Evolutionary conservation across 2,113 vertebrate species (phyloP).

Genomic region (Xiphophorus hellerii): DNA sequence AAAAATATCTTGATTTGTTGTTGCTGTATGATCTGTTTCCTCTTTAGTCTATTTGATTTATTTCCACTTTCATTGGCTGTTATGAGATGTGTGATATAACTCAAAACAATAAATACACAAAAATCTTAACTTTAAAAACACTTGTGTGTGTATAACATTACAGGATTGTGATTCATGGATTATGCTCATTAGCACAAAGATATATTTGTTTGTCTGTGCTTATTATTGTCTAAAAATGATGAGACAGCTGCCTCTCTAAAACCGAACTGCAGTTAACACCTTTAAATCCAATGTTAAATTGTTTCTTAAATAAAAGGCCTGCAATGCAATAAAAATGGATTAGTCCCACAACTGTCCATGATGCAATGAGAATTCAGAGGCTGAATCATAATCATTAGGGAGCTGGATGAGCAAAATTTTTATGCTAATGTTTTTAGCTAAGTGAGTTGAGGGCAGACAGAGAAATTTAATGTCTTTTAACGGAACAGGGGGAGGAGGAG

Average conservation of each 20-base stretch:
- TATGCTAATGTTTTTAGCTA: conserved; percentile 45
- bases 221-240: conserved; percentile 24
- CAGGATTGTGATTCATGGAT: background rate
- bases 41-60: no score
- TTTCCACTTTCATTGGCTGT: background rate
- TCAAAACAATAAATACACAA: background rate
- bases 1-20: background rate
- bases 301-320: conserved; percentile 69
- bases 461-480: conserved; percentile 21
- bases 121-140: background rate
- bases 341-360: conserved; percentile 68
- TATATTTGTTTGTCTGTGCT: conserved; percentile 15
- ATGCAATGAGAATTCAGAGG: conserved; percentile 43
- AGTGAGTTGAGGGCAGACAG: background rate
- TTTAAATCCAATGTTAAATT: conserved; percentile 70
- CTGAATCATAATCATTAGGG: conserved; percentile 46
- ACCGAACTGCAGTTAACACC: conserved; percentile 69
- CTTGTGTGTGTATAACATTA: background rate
- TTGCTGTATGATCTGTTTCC: background rate
- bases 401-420: conserved; percentile 12
- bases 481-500: background rate
- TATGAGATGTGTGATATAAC: background rate
- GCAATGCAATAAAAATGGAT: conserved; percentile 67
- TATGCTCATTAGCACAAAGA: background rate
- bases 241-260: conserved; percentile 73